Base-by-base conservation (phyloP, 1,140 invertebrate genomes). In the Maniola jurtina region DNA sequence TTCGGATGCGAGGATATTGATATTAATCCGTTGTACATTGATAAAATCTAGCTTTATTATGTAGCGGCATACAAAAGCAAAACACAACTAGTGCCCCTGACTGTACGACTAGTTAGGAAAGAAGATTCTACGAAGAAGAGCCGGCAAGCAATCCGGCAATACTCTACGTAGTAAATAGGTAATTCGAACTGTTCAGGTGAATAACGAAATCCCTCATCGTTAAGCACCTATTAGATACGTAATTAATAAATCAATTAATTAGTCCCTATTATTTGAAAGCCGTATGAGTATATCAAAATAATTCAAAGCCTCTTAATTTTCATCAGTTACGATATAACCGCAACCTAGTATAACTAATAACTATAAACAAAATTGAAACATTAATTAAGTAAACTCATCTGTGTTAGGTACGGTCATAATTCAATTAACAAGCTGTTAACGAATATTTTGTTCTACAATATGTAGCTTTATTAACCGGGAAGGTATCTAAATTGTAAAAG, bases 341-440 rank as follows among this genome's bases (percentile, higher is more conserved):
- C 42, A 45, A 45, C 0, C 42, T 45, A 25, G 25, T 25, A 25
- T 25, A 25, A 25, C 25, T 25, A 25, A 25, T 25, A 25, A 25
- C 13, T 13, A 45, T 13, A 13, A 42, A 11, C 13, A 45, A 45
- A 45, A 45, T 11, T 11, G 13, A 45, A 45, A 9, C 13, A n/a
- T 45, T 45, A 45, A 45, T 45, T 45, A 11, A 45, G 42, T 45
- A 11, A 45, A 45, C 42, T 45, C 42, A 45, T 45, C 42, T 45
- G 13, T 13, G 13, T 45, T 45, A 45, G 5, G 42, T 9, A 11
- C 42, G 42, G 9, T 13, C 42, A n/a, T 45, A 45, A 45, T 45
- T 45, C 9, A 45, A 45, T 45, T 45, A 45, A 45, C 42, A 11
- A 45, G 42, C 9, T 45, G 42, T 9, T 45, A 13, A 45, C 5